phyloP scores from a whole-genome alignment of 37 sponge, comb jelly and placozoan genomes.

The Halichondria panicea region DNA sequence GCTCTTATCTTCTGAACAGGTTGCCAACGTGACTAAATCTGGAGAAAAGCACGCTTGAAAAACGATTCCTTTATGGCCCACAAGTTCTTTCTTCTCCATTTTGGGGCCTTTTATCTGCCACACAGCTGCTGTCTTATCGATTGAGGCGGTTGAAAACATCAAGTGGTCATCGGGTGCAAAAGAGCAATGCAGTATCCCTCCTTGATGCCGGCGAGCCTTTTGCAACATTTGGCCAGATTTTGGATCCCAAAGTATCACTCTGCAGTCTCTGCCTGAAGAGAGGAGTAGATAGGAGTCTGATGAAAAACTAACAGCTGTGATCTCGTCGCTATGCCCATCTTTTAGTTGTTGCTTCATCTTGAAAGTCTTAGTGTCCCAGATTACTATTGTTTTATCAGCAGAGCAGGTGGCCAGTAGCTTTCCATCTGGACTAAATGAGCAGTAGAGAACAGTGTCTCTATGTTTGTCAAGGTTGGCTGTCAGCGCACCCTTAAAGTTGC shows the following conservation, averaged over 20 bases:
- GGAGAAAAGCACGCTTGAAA: slow-evolving; percentile 73
- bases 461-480: slow-evolving; percentile 56
- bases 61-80: slow-evolving; percentile 65
- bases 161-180: slow-evolving; percentile 36
- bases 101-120: slow-evolving; percentile 40
- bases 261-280: slow-evolving; percentile 50
- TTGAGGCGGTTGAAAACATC: slow-evolving; percentile 64
- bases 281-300: slow-evolving; percentile 60
- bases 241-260: slow-evolving; percentile 70
- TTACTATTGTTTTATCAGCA: slow-evolving; percentile 47
- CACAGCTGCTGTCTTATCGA: slow-evolving; percentile 49
- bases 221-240: slow-evolving; percentile 39
- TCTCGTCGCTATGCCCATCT: slow-evolving; percentile 28
- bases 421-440: slow-evolving; percentile 70
- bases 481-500: slow-evolving; percentile 38
- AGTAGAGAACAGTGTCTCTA: slow-evolving; percentile 57
- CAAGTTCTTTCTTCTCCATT: slow-evolving; percentile 42
- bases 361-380: slow-evolving; percentile 68
- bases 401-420: slow-evolving; percentile 68
- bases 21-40: slow-evolving; percentile 67
- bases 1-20: slow-evolving; percentile 69
- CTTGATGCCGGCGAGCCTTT: slow-evolving; percentile 36
- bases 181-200: slow-evolving; percentile 52
- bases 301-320: slow-evolving; percentile 77
- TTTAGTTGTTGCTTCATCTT: slow-evolving; percentile 31